Evolutionary conservation across 2,113 vertebrate genomes (phyloP).

Genomic region (Macquaria ambigua): DNA sequence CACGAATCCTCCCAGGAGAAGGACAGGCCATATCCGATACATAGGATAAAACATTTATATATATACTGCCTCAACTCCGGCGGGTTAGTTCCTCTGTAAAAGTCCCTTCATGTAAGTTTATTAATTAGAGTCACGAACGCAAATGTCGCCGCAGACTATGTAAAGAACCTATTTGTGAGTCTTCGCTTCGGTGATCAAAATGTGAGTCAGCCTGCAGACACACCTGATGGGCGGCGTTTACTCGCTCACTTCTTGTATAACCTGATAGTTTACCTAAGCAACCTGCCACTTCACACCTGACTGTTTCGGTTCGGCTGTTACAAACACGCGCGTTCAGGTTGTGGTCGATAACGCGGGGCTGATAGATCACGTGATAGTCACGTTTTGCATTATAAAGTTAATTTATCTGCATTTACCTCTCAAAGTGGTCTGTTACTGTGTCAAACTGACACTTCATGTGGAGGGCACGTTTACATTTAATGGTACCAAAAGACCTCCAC

Average conservation of each 20-base stretch:
- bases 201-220: slow-evolving; percentile 4
- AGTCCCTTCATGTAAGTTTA: slow-evolving; percentile 7
- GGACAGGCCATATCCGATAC: slow-evolving; percentile 70
- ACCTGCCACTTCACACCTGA: not conserved
- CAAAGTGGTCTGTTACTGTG: too few species aligned
- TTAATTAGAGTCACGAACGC: not conserved
- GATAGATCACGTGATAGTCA: too few species aligned
- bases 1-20: slow-evolving; percentile 72
- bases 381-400: too few species aligned
- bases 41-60: slow-evolving; percentile 47
- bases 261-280: not conserved
- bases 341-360: too few species aligned
- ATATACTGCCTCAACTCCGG: not conserved
- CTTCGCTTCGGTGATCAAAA: not conserved
- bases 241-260: slow-evolving; percentile 31
- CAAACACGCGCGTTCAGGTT: not conserved
- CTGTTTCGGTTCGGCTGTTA: not conserved
- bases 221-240: slow-evolving; percentile 66
- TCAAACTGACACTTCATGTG: too few species aligned
- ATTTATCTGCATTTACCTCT: too few species aligned
- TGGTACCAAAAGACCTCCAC: too few species aligned
- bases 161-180: not conserved
- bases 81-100: not conserved
- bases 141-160: not conserved
- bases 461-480: too few species aligned